These are phyloP conservation scores for Mystacides longicornis DNA, from an alignment of 2,888 invertebrate genomes.

Conservation along the genomic window DNA sequence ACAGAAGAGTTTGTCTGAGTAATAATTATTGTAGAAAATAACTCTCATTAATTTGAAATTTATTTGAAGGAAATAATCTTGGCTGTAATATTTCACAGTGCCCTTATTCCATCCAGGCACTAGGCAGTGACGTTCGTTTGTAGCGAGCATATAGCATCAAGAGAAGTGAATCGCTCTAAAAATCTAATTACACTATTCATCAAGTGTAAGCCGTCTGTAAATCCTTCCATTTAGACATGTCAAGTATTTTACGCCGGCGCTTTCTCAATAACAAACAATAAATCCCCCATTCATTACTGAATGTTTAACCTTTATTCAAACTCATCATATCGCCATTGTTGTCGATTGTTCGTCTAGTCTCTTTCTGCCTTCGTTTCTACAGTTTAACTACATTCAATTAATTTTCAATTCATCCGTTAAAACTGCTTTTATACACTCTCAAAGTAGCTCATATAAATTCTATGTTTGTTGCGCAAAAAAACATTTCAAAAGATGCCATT, in stretches of 20 bases:
- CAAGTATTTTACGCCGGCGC: constrained; percentile 1
- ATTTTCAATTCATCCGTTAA: too few species aligned
- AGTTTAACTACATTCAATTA: too few species aligned
- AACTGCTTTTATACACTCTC: too few species aligned
- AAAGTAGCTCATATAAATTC: too few species aligned
- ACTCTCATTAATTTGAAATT: neutral
- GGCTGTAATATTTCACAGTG: neutral
- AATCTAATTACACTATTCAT: constrained; percentile 8
- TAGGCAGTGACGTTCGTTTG: neutral
- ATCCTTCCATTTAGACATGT: constrained; percentile 8
- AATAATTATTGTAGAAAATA: too few species aligned
- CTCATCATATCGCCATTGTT: neutral
- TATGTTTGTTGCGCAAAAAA: too few species aligned
- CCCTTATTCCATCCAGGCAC: neutral
- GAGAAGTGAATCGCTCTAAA: neutral
- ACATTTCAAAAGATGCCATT: too few species aligned
- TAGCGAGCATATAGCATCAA: too few species aligned
- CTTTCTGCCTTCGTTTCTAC: too few species aligned
- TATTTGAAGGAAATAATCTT: neutral
- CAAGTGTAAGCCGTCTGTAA: neutral
- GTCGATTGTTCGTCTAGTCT: neutral
- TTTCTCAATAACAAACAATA: constrained; percentile 4
- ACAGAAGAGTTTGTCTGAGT: too few species aligned
- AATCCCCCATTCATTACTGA: neutral
- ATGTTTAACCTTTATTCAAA: constrained; percentile 2